phyloP scores from a whole-genome alignment of 2,113 vertebrate species.

The Phalacrocorax aristotelis region DNA sequence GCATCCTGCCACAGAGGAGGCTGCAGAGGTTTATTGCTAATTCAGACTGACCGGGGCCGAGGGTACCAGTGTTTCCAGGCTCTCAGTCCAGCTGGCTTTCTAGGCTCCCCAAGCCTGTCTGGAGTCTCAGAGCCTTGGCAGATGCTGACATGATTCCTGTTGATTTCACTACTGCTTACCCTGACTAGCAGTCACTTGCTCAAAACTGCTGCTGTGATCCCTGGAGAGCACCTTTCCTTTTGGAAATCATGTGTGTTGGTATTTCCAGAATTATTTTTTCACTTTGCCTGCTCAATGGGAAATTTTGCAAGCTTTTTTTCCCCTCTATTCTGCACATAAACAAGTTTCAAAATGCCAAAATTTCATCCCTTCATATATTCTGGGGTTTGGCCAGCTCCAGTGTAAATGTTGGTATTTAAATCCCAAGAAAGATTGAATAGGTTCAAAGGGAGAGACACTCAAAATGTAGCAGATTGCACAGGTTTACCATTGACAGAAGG shows the following conservation, averaged over 20 bases:
- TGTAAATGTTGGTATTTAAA: neutral
- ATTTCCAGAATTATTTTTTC: neutral
- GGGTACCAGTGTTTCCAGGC: neutral
- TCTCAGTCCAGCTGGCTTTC: neutral
- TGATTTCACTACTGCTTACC: neutral
- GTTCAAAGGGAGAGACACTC: neutral
- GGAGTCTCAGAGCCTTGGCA: neutral
- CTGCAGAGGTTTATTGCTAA: neutral
- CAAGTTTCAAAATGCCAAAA: neutral
- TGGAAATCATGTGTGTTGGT: neutral
- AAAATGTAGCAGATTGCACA: neutral
- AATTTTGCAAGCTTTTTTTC: neutral
- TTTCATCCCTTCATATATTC: neutral
- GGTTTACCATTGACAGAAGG: neutral
- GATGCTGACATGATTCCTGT: neutral
- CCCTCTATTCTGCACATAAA: neutral
- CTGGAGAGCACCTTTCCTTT: neutral
- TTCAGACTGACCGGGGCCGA: neutral
- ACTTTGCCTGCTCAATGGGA: neutral
- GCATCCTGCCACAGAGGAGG: neutral
- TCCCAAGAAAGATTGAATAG: neutral
- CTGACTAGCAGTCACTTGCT: neutral
- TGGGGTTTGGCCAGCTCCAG: neutral
- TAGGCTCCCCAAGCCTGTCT: neutral
- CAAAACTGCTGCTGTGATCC: neutral